Base-by-base conservation (phyloP, 2,888 invertebrate species). In the Aporophyla lueneburgensis region DNA sequence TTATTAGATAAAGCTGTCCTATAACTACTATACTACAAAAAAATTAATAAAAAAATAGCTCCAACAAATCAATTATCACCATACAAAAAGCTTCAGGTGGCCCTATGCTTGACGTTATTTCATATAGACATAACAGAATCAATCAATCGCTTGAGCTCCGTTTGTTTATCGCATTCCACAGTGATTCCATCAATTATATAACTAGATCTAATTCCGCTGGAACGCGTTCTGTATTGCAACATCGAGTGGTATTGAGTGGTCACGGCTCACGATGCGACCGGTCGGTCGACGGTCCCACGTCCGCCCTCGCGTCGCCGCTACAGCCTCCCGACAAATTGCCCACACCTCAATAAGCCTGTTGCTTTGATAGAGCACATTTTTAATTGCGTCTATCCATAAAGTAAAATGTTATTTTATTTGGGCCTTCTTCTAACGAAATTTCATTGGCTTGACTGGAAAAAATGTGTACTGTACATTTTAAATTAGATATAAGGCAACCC, bases 191-290 rank as follows among this genome's bases (percentile, higher is more conserved):
- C 84, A 79, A 84, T 82, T 75, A 81, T 84, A 84, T 78, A 79
- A 81, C 78, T 85, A 86, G 86, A 88, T 87, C 87, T 87, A 86
- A 90, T 89, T 90, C 83, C 80, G 83, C 80, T 77, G 84, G 87
- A 89, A 87, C 85, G 87, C 80, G 74, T 78, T 85, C 63, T 81
- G 85, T 83, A 83, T 90, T 90, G 86, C 90, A 90, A 90, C 89
- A 91, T 75, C 83, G 54, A 71, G 54, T 75, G 62, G 73, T 78
- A 78, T 67, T 74, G 72, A 71, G 68, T 69, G 61, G 51, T 78
- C 81, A 78, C 62, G 71, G 49, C 76, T 33, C 14, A 24, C 24
- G 58, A 73, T 61, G 67, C 77, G 74, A 84, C 85, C 85, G 85
- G 77, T 84, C 80, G 40, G 78, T 85, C 86, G 43, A 24, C 77